Conservation (phyloP, 2,113 vertebrate genomes). For the Trogon melanurus region DNA sequence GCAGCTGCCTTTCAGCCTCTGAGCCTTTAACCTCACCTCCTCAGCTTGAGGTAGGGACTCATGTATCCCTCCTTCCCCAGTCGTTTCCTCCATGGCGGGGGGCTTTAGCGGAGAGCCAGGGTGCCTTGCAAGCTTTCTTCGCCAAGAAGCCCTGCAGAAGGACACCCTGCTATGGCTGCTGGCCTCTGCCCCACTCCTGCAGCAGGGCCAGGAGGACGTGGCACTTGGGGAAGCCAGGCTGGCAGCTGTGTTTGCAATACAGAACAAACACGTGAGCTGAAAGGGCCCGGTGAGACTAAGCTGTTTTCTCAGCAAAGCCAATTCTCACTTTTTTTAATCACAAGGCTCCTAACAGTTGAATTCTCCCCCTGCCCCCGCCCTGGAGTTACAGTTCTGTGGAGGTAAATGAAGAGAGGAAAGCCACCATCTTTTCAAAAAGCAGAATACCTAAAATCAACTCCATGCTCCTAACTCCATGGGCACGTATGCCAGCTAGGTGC, state of each 20-base stretch:
- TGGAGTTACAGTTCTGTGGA: neutral
- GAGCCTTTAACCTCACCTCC: neutral
- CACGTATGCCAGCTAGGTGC: no score
- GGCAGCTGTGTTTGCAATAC: neutral
- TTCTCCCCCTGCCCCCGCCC: no score
- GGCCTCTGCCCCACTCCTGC: fast-evolving
- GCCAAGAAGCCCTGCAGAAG: neutral
- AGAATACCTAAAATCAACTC: neutral
- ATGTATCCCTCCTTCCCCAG: neutral
- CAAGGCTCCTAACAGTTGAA: neutral
- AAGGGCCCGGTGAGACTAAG: neutral
- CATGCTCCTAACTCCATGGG: fast-evolving
- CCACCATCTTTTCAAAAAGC: neutral
- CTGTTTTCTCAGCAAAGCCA: neutral
- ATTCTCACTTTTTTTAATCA: neutral
- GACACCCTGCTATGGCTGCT: neutral
- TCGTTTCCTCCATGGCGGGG: fast-evolving
- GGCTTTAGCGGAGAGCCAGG: neutral
- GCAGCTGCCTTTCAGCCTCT: neutral
- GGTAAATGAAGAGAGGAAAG: neutral
- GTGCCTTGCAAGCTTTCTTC: neutral
- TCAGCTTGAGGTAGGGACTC: fast-evolving
- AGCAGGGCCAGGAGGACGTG: neutral
- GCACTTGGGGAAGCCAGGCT: neutral
- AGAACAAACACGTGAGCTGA: neutral